Base-by-base conservation (phyloP, 2,888 invertebrate genomes). In the Sinhomidia bicolor region DNA sequence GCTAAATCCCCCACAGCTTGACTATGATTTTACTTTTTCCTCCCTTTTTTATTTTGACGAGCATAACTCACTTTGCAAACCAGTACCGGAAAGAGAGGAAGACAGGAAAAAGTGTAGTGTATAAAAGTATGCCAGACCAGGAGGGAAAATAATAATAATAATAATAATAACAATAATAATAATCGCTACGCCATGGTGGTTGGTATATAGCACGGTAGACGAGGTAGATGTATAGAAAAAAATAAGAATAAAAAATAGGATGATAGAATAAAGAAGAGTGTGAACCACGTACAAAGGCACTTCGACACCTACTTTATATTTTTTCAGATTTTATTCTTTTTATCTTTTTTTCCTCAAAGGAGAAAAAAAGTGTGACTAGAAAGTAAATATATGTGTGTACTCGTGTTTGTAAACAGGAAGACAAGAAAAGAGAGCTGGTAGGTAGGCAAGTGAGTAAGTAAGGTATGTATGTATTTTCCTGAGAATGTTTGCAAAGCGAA, bases 281-380 rank as follows among this genome's bases (percentile, higher is more conserved):
- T 20, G 23, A 74, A 78, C 54, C 32, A 78, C 78, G 51, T 78
- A 32, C 51, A 29, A 54, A 51, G 10, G 29, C 32, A 78, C 23
- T 47, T 68, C 65, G 26, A 26, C 81, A 81, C 68, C 68, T 41
- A 68, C 68, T 5, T 36, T 5, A 36, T 44, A 36, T 71, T n/a
- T 41, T 20, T 74, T 23, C 36, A 41, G 41, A 71, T 51, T 57
- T 74, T 26, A n/a, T n/a, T 57, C 44, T 36, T 60, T 44, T 71
- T 29, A 14, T 62, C 20, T n/a, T 57, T 60, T 36, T 60, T 44
- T 71, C 23, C 20, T 62, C 20, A 76, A 85, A 85, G 51, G 26
- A 68, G 36, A 71, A 54, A n/a, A n/a, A n/a, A 65, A 85, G 57
- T 79, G 85, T 85, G 85, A 85, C 76, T 78, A 36, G 85, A 85